Conservation (phyloP, 2,888 invertebrate genomes). For the Drosophila algonquin region DNA sequence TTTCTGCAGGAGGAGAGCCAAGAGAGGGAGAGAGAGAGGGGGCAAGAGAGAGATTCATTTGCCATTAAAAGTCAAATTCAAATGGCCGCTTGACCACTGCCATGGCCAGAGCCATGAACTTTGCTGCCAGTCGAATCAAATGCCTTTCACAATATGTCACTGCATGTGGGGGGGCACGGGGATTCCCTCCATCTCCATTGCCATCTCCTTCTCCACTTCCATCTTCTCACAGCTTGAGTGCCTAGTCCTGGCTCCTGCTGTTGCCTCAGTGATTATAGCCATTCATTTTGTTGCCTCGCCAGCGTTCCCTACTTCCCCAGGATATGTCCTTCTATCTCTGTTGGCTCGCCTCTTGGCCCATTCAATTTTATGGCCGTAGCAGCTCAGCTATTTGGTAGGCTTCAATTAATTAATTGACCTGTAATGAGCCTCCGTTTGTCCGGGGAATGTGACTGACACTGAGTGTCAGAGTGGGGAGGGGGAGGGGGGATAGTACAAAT, state of each 20-base stretch:
- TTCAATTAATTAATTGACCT: conserved; percentile 54
- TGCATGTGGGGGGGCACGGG: conserved; percentile 10
- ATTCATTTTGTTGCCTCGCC: conserved; percentile 32
- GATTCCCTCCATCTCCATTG: not conserved
- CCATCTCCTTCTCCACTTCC: too few species aligned
- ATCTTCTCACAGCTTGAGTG: not conserved
- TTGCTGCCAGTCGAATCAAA: conserved; percentile 43
- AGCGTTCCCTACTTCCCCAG: conserved; percentile 4
- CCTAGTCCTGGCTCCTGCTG: conserved; percentile 23
- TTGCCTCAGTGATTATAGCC: conserved; percentile 44
- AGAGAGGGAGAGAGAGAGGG: too few species aligned
- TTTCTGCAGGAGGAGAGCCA: not conserved
- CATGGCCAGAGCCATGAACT: conserved; percentile 34
- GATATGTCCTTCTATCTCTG: conserved; percentile 2
- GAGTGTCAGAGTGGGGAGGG: conserved; percentile 2
- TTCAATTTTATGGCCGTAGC: conserved; percentile 48
- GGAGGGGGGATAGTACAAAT: too few species aligned
- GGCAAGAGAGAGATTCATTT: conserved; percentile 4
- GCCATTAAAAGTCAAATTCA: conserved; percentile 35
- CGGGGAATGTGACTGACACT: conserved; percentile 11
- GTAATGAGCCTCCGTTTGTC: conserved; percentile 33
- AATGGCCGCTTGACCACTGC: conserved; percentile 30
- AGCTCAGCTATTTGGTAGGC: conserved; percentile 30
- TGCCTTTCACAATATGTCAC: conserved; percentile 52
- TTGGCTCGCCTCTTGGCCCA: conserved; percentile 17